phyloP scores from a whole-genome alignment of 2,113 vertebrate species.

The Mus pahari region DNA sequence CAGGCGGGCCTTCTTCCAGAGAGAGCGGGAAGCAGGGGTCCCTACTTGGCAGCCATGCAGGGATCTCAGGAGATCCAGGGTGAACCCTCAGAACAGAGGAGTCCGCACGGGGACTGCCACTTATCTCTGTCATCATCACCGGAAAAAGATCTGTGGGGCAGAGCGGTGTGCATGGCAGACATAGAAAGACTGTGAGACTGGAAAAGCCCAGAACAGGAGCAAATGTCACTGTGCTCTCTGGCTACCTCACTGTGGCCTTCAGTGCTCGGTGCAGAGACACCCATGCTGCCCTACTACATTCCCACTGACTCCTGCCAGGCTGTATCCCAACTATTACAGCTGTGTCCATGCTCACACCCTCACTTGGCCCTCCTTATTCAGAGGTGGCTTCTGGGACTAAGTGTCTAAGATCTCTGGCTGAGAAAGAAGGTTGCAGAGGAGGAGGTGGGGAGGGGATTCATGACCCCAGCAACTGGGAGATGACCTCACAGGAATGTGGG shows the following conservation, averaged over 20 bases:
- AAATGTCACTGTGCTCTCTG: background rate
- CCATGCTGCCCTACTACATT: fast-evolving
- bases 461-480: background rate
- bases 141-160: background rate
- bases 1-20: background rate
- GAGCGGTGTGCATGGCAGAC: background rate
- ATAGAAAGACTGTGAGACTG: background rate
- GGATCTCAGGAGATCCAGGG: background rate
- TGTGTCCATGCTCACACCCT: background rate
- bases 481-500: background rate
- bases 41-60: background rate
- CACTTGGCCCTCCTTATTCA: background rate
- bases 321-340: background rate
- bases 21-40: background rate
- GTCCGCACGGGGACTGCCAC: background rate
- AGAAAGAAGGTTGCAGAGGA: background rate
- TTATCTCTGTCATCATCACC: background rate
- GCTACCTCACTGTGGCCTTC: background rate
- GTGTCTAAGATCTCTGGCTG: fast-evolving
- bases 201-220: background rate
- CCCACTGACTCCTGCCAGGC: background rate
- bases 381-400: fast-evolving
- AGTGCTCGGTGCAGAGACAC: background rate
- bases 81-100: background rate
- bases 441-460: background rate